These are phyloP conservation scores for Rhineura floridana DNA, from an alignment of 2,113 vertebrate genomes.

Conservation along the genomic window DNA sequence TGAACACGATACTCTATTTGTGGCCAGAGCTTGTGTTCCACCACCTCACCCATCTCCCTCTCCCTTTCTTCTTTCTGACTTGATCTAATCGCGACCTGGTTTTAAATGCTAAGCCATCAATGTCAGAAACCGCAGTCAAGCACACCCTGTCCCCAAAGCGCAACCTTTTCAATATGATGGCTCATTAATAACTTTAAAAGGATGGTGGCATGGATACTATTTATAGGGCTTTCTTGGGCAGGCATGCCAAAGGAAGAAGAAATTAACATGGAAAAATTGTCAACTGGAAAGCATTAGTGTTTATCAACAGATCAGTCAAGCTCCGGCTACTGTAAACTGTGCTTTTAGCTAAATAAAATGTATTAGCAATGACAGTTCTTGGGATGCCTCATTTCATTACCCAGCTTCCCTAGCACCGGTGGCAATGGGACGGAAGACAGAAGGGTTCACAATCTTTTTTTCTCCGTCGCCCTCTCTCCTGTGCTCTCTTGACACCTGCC, in stretches of 20 bases:
- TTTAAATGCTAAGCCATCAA: constrained; percentile 77
- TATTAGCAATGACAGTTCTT: constrained; percentile 72
- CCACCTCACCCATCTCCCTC: not conserved
- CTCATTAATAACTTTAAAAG: constrained; percentile 86
- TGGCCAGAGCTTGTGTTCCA: not conserved
- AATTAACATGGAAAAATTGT: constrained; percentile 83
- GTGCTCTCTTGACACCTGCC: constrained; percentile 45
- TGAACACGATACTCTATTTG: not conserved
- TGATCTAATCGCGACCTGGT: constrained; percentile 64
- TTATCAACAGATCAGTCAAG: constrained; percentile 87
- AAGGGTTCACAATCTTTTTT: constrained; percentile 17
- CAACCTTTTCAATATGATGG: constrained; percentile 78
- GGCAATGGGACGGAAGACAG: constrained; percentile 44
- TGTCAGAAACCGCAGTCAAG: constrained; percentile 81
- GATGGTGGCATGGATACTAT: constrained; percentile 80
- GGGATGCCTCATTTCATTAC: constrained; percentile 59
- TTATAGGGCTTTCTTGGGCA: constrained; percentile 79
- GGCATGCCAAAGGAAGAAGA: constrained; percentile 80
- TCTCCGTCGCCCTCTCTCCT: not conserved
- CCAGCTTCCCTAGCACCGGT: constrained; percentile 6
- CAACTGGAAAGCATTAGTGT: constrained; percentile 84
- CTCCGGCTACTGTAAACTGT: constrained; percentile 79
- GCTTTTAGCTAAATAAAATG: constrained; percentile 80
- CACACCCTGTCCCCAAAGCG: constrained; percentile 78
- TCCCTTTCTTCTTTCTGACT: constrained; percentile 44